A percentile compares a stretch with the other conserved stretches of the same genome.
These are phyloP conservation scores for Muntiacus reevesi DNA, from an alignment of 2,113 vertebrate genomes.

Conservation along the genomic window DNA sequence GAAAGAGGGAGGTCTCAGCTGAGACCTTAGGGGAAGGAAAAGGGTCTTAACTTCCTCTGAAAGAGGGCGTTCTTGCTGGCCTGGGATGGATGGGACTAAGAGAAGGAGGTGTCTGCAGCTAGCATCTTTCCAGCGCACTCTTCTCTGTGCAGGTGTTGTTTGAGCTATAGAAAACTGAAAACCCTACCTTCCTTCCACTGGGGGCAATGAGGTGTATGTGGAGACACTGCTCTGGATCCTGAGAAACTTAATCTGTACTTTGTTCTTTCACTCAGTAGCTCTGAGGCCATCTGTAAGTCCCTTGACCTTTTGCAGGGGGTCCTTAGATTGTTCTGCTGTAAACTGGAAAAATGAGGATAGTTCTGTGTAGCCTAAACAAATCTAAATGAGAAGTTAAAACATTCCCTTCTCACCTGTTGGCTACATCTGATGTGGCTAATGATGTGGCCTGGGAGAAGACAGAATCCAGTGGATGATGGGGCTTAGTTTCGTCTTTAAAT, in stretches of 20 bases:
- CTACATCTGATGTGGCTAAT: rapidly evolving
- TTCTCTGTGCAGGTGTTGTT: neutral
- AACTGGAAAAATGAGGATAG: neutral
- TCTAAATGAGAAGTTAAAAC: neutral
- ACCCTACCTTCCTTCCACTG: too few species aligned
- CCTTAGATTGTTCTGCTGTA: neutral
- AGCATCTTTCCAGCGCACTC: neutral
- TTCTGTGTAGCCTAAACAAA: neutral
- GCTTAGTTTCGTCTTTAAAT: neutral
- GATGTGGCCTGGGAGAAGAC: neutral
- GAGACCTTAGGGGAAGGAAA: neutral
- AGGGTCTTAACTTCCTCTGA: neutral
- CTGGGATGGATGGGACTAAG: neutral
- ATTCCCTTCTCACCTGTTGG: neutral
- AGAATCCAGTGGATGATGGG: rapidly evolving
- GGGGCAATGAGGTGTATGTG: rapidly evolving
- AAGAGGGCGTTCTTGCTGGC: neutral
- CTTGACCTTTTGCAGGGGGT: neutral
- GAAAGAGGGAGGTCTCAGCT: neutral
- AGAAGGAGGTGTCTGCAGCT: neutral
- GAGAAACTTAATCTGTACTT: neutral
- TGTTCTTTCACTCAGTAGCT: neutral
- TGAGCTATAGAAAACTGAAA: neutral
- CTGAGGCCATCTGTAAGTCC: neutral
- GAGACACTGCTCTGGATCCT: neutral